phyloP scores from a whole-genome alignment of 2,797 vertebrate genomes.

The Carcharodon carcharias region DNA sequence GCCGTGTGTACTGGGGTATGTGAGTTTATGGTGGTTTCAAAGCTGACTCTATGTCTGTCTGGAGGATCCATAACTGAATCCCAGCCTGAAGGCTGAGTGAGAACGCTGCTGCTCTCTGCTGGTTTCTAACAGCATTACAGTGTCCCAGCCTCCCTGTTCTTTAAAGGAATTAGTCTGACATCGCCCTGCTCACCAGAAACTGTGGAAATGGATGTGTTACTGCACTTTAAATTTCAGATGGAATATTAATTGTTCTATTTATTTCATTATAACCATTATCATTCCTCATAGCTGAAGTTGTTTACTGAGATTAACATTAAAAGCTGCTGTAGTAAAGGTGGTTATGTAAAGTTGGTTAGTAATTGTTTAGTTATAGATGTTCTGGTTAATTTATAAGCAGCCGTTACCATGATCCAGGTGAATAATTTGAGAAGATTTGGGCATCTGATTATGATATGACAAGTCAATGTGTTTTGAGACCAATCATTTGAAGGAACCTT shows the following conservation, averaged over 20 bases:
- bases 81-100: background rate
- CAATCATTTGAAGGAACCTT: background rate
- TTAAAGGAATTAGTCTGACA: too few species aligned
- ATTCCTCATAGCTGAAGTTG: background rate
- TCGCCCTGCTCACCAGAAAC: background rate
- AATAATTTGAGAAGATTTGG: background rate
- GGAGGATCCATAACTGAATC: background rate
- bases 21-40: background rate
- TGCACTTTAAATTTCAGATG: background rate
- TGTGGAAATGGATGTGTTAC: background rate
- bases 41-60: background rate
- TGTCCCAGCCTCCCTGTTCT: too few species aligned
- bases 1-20: too few species aligned
- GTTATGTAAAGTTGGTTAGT: background rate
- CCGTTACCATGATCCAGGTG: background rate
- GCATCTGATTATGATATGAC: background rate
- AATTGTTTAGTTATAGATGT: background rate
- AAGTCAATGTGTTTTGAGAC: background rate
- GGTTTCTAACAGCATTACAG: background rate
- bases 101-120: background rate
- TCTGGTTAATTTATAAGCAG: background rate
- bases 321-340: background rate
- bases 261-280: background rate
- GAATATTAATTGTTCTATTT: background rate
- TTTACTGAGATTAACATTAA: background rate